Evolutionary conservation across 1,140 invertebrate genomes (phyloP).

Genomic region (Ceratoteleas bidentatus): DNA sequence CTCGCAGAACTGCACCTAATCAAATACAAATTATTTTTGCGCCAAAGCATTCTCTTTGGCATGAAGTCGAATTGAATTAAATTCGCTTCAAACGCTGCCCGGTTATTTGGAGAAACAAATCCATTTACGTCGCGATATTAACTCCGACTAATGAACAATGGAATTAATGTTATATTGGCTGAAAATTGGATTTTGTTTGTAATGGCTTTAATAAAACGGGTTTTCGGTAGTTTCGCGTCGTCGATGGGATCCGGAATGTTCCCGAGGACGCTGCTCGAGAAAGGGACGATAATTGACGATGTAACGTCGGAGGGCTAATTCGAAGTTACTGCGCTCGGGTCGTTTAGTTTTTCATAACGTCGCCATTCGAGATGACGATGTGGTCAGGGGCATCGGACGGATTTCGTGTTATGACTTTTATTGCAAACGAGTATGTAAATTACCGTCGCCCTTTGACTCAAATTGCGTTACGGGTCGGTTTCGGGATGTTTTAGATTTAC

Average conservation of each 20-base stretch:
- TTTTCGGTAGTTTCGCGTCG: constrained; percentile 1
- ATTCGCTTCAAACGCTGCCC: not conserved
- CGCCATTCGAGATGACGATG: constrained; percentile 1
- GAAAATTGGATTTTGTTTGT: constrained; percentile 2
- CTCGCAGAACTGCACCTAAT: too few relatives aligned
- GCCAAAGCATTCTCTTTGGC: not conserved
- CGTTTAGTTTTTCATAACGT: constrained; percentile 23
- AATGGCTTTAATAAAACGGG: constrained; percentile 9
- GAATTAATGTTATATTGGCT: constrained; percentile 2
- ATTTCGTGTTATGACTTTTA: constrained; percentile 21
- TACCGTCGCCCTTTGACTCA: not conserved
- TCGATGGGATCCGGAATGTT: not conserved
- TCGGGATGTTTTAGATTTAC: too few relatives aligned
- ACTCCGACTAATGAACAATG: constrained; percentile 3
- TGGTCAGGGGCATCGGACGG: constrained; percentile 8
- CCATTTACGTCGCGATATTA: constrained; percentile 5
- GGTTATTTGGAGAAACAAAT: constrained; percentile 8
- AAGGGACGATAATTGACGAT: constrained; percentile 8
- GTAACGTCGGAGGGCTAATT: constrained; percentile 16
- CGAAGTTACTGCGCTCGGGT: constrained; percentile 4
- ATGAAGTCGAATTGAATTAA: not conserved
- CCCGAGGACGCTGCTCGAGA: not conserved
- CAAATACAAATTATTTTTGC: not conserved
- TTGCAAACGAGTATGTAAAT: constrained; percentile 2
- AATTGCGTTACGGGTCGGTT: not conserved